Evolutionary conservation across 2,888 invertebrate genomes (phyloP), one percentile per base, ranked within the genome.

Genomic region (Pristionchus mayeri): DNA sequence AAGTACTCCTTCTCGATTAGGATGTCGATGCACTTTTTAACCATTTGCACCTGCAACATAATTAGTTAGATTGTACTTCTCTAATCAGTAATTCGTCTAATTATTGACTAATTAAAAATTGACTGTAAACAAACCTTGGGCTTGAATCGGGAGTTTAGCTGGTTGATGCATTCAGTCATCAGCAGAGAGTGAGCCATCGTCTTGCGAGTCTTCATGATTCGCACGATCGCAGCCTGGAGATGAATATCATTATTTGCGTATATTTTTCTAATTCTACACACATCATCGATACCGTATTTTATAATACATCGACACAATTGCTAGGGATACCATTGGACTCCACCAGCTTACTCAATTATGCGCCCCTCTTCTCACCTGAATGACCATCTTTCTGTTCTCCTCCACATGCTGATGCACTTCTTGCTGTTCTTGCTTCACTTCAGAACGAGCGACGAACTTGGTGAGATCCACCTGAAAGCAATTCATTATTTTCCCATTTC

Each of bases 1-100:
- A 99, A 94, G 94, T 98, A 99, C 94, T 98, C 99, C 94, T 99
- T 99, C 94, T 99, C 99, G 93, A 99, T 99, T 92, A 99, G 95
- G 93, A 98, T 98, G 94, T 99, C 98, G 94, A 99, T 99, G 94
- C 98, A 98, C 96, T 98, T 98, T 96, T 97, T 95, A 34, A 94
- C 94, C 85, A 93, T 88, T 27, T 84, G 85, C 37, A 89, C 60
- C 75, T 80, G 50, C 1, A 76, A 71, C 16, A n/a, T n/a, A n/a
- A n/a, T n/a, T n/a, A n/a, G n/a, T n/a, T n/a, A n/a, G 54, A 54
- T 7, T 54, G 54, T 21, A 63, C 34, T 34, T 3, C 18, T 34
- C 3, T 3, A 9, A 63, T 21, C 3, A n/a, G 34, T 16, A 63
- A 4, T 13, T 4, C 27, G 30, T 27, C 3, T 60, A 1, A 30